A percentile compares a stretch with the other conserved stretches of the same genome.
phyloP scores from a whole-genome alignment of 2,797 vertebrate species.

The Poliocrania exsul region DNA sequence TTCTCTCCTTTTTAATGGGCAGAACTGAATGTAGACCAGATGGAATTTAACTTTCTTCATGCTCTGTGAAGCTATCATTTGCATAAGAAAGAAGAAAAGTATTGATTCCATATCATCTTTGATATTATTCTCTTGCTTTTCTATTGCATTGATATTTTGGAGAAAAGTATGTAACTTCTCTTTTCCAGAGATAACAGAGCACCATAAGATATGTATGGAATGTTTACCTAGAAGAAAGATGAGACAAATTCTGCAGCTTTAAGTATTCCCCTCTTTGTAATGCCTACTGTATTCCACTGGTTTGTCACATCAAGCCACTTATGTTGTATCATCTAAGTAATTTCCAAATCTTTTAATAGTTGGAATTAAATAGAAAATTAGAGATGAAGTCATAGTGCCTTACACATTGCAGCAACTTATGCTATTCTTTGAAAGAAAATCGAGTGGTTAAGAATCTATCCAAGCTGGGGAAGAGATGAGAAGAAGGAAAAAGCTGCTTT shows the following conservation, averaged over 20 bases:
- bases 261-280: neutral
- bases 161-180: neutral
- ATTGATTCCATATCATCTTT: neutral
- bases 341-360: neutral
- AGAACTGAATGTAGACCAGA: neutral
- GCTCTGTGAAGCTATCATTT: neutral
- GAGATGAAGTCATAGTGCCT: neutral
- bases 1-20: neutral
- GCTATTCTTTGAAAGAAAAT: neutral
- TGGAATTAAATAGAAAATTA: neutral
- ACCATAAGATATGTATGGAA: neutral
- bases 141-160: neutral
- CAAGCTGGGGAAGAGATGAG: accelerated
- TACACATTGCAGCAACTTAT: accelerated
- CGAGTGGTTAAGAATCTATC: neutral
- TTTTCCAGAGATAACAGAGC: neutral
- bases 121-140: neutral
- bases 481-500: neutral
- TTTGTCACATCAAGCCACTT: neutral
- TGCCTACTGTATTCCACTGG: neutral
- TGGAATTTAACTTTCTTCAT: neutral
- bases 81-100: neutral
- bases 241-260: neutral
- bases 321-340: neutral
- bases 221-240: neutral